Evolutionary conservation across 2,888 invertebrate genomes (phyloP).

Genomic region (Chrysolina americana): DNA sequence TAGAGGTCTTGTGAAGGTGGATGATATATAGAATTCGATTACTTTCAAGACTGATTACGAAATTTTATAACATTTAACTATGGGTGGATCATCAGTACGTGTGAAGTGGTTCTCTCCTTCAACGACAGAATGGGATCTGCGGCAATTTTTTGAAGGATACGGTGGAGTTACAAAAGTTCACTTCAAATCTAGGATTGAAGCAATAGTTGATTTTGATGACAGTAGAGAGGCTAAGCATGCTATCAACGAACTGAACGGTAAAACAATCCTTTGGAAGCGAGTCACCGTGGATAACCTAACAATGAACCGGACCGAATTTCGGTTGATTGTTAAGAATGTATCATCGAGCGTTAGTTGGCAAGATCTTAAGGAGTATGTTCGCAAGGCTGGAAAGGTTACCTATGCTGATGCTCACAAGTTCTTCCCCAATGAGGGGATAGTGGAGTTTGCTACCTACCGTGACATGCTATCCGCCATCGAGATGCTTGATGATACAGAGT

Average conservation of each 20-base stretch:
- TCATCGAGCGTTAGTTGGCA: conserved; percentile 99
- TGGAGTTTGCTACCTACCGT: conserved; percentile 95
- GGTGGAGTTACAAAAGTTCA: conserved; percentile 84
- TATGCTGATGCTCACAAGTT: conserved; percentile 99
- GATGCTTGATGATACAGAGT: conserved; percentile 95
- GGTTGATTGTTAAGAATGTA: conserved; percentile 97
- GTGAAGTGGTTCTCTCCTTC: conserved; percentile 84
- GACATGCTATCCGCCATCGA: conserved; percentile 98
- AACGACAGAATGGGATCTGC: conserved; percentile 84
- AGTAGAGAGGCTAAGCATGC: conserved; percentile 99
- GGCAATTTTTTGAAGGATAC: conserved; percentile 86
- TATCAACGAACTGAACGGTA: conserved; percentile 98
- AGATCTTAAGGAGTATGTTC: conserved; percentile 99
- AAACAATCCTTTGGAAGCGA: conserved; percentile 94
- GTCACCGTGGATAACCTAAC: conserved; percentile 79
- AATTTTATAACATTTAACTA: conserved; percentile 52
- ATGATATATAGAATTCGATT: too few relatives aligned
- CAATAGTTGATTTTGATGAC: conserved; percentile 97
- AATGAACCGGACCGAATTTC: conserved; percentile 94
- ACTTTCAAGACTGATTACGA: too few relatives aligned
- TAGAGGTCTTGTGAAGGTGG: too few relatives aligned
- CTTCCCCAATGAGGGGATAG: conserved; percentile 94
- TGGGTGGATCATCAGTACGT: conserved; percentile 83
- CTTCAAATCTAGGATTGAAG: conserved; percentile 86
- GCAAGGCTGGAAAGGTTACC: conserved; percentile 98